A percentile compares a stretch with the other conserved stretches of the same genome.
Conservation (phyloP, 2,113 vertebrate species). For the Procavia capensis region DNA sequence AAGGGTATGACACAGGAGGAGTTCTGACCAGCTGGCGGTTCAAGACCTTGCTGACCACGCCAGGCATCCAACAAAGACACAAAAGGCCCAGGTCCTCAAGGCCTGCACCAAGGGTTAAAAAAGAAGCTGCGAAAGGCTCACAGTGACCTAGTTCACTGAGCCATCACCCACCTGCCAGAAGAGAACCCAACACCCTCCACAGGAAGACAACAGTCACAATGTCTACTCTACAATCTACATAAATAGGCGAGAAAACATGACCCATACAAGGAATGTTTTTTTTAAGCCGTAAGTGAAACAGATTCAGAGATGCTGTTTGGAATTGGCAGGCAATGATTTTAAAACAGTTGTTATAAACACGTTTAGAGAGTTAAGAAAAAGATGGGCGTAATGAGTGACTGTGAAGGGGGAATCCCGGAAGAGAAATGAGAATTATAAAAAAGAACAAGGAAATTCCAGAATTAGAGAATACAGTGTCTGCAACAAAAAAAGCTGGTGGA, state of each 20-base stretch:
- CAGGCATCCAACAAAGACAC: not conserved
- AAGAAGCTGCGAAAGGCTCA: not conserved
- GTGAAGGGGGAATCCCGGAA: not conserved
- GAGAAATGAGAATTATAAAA: not conserved
- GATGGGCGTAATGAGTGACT: not conserved
- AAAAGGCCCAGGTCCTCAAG: not conserved
- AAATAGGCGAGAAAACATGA: not conserved
- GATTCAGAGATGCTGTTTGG: not conserved
- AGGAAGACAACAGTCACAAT: constrained; percentile 20
- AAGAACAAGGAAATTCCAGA: not conserved
- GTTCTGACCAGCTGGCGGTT: not conserved
- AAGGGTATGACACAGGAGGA: not conserved
- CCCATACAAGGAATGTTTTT: not conserved
- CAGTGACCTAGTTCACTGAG: not conserved
- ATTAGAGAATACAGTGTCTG: not conserved
- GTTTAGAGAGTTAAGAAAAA: not conserved
- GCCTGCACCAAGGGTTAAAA: not conserved
- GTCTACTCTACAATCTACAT: not conserved
- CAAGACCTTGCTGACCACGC: not conserved
- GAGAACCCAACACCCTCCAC: not conserved
- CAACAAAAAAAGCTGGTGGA: not conserved
- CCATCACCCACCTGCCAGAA: constrained; percentile 3
- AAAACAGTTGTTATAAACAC: not conserved
- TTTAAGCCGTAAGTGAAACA: not conserved
- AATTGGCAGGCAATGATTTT: not conserved